A percentile compares a stretch with the other conserved stretches of the same genome.
phyloP scores from a whole-genome alignment of 2,888 invertebrate genomes.

The Ptychoptera contaminata region DNA sequence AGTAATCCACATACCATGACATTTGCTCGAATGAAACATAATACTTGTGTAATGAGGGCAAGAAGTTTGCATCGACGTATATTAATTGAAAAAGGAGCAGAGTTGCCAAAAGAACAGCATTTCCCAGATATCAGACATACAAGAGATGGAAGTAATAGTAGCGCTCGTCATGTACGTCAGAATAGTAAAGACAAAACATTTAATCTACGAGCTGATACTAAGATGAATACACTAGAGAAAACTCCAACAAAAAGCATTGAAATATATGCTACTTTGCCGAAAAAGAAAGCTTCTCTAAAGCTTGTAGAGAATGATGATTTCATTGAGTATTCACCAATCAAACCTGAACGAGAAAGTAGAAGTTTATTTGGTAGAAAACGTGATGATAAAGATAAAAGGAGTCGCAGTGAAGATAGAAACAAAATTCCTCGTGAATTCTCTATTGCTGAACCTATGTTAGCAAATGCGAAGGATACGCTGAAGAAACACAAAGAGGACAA shows the following conservation, averaged over 20 bases:
- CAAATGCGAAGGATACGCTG: conserved; percentile 34
- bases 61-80: conserved; percentile 70
- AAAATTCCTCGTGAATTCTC: conserved; percentile 57
- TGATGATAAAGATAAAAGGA: conserved; percentile 60
- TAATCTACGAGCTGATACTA: conserved; percentile 45
- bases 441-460: conserved; percentile 40
- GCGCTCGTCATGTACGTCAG: conserved; percentile 59
- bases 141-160: conserved; percentile 59
- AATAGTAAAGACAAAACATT: conserved; percentile 49
- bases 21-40: conserved; percentile 85
- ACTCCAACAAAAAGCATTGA: conserved; percentile 53
- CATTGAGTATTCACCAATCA: conserved; percentile 54
- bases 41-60: conserved; percentile 83
- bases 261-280: conserved; percentile 81
- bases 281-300: conserved; percentile 60
- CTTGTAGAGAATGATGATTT: conserved; percentile 43
- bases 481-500: conserved; percentile 43
- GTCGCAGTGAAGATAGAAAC: conserved; percentile 72
- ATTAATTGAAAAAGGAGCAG: conserved; percentile 47
- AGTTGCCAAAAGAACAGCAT: conserved; percentile 22
- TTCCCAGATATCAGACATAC: conserved; percentile 49
- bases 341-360: conserved; percentile 51
- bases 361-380: conserved; percentile 54
- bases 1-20: conserved; percentile 83
- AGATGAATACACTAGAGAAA: conserved; percentile 37